These are phyloP conservation scores for Hedychridium roseum DNA, from an alignment of 2,888 invertebrate species.

Conservation along the genomic window DNA sequence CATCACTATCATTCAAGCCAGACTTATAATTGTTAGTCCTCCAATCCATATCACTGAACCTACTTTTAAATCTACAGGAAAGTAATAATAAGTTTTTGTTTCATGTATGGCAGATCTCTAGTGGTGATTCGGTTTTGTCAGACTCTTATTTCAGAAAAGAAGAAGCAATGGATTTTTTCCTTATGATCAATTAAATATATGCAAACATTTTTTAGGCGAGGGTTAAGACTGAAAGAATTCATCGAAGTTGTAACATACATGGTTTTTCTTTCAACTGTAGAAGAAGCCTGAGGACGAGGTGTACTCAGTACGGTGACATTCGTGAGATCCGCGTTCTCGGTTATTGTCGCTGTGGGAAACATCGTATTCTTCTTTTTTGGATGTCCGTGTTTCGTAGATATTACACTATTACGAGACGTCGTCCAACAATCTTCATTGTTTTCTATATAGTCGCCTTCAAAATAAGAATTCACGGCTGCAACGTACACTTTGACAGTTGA, in stretches of 20 bases:
- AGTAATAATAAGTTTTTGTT: neutral
- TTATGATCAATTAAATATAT: neutral
- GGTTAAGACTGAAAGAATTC: neutral
- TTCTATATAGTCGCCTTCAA: conserved; percentile 6
- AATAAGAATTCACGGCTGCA: conserved; percentile 2
- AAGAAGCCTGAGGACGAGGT: conserved; percentile 62
- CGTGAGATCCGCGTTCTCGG: conserved; percentile 30
- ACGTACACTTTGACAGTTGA: conserved; percentile 37
- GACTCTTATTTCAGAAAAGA: neutral
- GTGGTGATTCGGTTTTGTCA: no score
- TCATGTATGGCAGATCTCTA: no score
- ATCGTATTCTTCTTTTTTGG: conserved; percentile 21
- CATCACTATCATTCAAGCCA: conserved; percentile 8
- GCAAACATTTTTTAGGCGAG: neutral
- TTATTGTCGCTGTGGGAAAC: conserved; percentile 33
- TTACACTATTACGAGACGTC: neutral
- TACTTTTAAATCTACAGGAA: conserved; percentile 15
- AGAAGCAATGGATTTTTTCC: neutral
- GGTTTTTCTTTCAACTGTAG: conserved; percentile 59
- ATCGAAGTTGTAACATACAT: conserved; percentile 37
- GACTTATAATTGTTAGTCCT: conserved; percentile 8
- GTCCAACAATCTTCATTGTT: neutral
- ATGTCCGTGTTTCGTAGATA: conserved; percentile 12
- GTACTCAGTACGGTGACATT: conserved; percentile 55
- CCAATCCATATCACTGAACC: neutral